phyloP scores from a whole-genome alignment of 2,113 vertebrate species.

The Kryptolebias marmoratus region DNA sequence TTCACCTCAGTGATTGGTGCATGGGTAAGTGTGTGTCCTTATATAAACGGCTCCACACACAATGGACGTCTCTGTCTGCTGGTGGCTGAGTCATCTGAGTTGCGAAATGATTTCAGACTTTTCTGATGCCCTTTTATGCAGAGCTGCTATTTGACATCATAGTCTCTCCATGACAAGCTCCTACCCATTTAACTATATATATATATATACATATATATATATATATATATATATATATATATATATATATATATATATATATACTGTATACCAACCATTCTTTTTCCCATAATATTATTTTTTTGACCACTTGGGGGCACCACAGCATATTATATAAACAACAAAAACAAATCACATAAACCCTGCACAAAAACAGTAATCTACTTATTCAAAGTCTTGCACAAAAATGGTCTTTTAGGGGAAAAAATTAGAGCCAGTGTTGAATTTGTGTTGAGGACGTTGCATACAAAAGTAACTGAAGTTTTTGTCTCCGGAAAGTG shows the following conservation, averaged over 20 bases:
- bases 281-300: neutral
- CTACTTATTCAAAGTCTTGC: no score
- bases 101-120: constrained; percentile 9
- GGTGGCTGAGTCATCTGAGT: constrained; percentile 40
- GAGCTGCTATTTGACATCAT: neutral
- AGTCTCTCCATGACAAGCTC: neutral
- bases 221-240: no score
- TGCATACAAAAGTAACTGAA: no score
- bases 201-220: no score
- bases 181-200: no score
- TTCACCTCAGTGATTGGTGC: neutral
- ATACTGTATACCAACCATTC: neutral
- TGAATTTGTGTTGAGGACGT: no score
- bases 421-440: no score
- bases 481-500: no score
- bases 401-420: no score
- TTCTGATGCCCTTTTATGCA: constrained; percentile 20
- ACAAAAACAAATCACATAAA: neutral
- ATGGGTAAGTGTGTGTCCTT: constrained; percentile 10
- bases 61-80: constrained; percentile 17
- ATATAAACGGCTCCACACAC: constrained; percentile 17
- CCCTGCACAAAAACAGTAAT: no score
- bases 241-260: no score
- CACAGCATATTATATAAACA: neutral
- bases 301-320: constrained; percentile 1